These are phyloP conservation scores for Scolanthus callimorphus DNA, from an alignment of 92 coral and sea anemone species.

Conservation along the genomic window DNA sequence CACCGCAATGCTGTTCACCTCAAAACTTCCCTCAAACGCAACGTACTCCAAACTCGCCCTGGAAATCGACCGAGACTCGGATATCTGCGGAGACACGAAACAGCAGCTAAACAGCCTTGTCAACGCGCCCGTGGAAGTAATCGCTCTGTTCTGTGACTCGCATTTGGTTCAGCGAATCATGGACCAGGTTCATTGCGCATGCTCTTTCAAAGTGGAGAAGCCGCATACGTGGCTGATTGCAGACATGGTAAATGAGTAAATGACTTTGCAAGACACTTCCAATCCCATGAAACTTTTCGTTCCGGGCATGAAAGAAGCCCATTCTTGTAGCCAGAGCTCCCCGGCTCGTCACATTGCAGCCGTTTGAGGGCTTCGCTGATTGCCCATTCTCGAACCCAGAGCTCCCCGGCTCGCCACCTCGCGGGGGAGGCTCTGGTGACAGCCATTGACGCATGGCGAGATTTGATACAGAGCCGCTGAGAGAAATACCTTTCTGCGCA, in stretches of 20 bases:
- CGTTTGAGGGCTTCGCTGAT: too few species aligned
- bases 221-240: slow-evolving; percentile 61
- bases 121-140: slow-evolving; percentile 37
- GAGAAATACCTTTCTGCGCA: too few species aligned
- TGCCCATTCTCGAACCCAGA: too few species aligned
- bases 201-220: slow-evolving; percentile 51
- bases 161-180: slow-evolving; percentile 26
- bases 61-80: slow-evolving; percentile 24
- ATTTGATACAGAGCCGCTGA: too few species aligned
- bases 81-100: slow-evolving; percentile 46
- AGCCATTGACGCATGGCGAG: too few species aligned
- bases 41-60: slow-evolving; percentile 32
- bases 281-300: too few species aligned
- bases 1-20: slow-evolving; percentile 25
- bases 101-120: slow-evolving; percentile 23
- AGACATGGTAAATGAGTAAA: slow-evolving; percentile 44
- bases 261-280: too few species aligned
- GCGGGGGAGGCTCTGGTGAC: too few species aligned
- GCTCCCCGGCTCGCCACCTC: too few species aligned
- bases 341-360: too few species aligned
- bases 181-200: slow-evolving; percentile 57
- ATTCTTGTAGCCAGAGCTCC: too few species aligned
- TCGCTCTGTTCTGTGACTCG: slow-evolving; percentile 34
- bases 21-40: slow-evolving; percentile 31
- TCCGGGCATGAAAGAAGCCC: too few species aligned